phyloP scores from a whole-genome alignment of 1,140 invertebrate genomes.

The Platyura marginata region DNA sequence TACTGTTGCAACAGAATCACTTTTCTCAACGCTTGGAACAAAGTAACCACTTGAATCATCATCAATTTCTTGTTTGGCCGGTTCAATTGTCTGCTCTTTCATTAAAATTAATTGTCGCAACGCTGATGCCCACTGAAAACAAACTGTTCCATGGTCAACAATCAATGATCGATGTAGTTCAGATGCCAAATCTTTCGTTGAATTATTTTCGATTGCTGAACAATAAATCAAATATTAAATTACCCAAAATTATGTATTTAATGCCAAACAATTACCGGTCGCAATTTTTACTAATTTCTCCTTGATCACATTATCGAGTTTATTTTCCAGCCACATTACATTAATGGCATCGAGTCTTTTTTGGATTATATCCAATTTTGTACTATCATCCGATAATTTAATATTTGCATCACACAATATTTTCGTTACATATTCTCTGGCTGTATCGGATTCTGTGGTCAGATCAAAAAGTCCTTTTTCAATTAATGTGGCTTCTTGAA shows the following conservation, averaged over 20 bases:
- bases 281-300: neutral
- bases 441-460: neutral
- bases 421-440: neutral
- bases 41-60: neutral
- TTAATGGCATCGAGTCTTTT: neutral
- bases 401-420: neutral
- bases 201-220: neutral
- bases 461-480: neutral
- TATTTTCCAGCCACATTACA: neutral
- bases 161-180: neutral
- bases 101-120: neutral
- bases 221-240: neutral
- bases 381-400: neutral
- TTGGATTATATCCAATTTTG: neutral
- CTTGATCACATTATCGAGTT: neutral
- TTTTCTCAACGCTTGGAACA: conserved; percentile 9
- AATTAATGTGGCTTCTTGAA: neutral
- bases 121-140: neutral
- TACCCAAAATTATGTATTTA: too few relatives aligned
- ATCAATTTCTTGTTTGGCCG: neutral
- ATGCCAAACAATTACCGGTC: neutral
- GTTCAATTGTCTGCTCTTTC: neutral
- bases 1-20: conserved; percentile 18
- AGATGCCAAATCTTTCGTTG: neutral
- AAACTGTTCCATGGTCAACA: neutral